These are phyloP conservation scores for Geotrupes spiniger DNA, from an alignment of 2,888 invertebrate species.

Conservation along the genomic window DNA sequence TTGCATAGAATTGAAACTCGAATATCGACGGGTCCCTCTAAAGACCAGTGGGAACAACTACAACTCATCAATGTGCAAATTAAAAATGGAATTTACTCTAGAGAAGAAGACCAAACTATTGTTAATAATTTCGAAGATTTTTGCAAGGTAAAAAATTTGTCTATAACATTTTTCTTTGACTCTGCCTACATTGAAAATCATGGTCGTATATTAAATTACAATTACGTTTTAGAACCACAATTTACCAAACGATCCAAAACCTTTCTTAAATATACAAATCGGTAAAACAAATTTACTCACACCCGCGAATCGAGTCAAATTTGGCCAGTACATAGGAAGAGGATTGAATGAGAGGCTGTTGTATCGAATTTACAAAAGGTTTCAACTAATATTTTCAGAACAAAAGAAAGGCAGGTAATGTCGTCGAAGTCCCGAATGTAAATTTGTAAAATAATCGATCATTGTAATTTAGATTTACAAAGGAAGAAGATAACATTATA, in stretches of 20 bases:
- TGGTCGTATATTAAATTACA: not conserved
- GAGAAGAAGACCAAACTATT: constrained; percentile 13
- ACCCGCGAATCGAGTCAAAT: constrained; percentile 8
- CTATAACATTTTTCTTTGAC: too few relatives aligned
- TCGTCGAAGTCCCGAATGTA: not conserved
- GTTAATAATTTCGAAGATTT: constrained; percentile 13
- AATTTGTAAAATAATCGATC: not conserved
- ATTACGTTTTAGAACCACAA: constrained; percentile 10
- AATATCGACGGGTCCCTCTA: constrained; percentile 8
- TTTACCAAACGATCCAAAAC: constrained; percentile 12
- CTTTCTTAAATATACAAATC: constrained; percentile 12
- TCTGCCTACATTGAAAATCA: too few relatives aligned
- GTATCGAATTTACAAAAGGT: constrained; percentile 13
- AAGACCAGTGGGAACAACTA: constrained; percentile 4
- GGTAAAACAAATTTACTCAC: constrained; percentile 2
- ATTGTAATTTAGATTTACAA: constrained; percentile 18
- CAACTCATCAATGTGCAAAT: constrained; percentile 7
- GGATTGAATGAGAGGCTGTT: constrained; percentile 13
- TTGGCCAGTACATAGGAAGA: constrained; percentile 17
- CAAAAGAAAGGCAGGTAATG: constrained; percentile 12
- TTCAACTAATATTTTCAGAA: constrained; percentile 7
- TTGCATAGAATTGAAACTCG: constrained; percentile 13
- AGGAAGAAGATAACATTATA: constrained; percentile 17
- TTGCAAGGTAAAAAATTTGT: constrained; percentile 8
- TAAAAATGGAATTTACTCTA: constrained; percentile 7